Base-by-base conservation (phyloP, 2,888 invertebrate genomes). In the Oligia strigilis region DNA sequence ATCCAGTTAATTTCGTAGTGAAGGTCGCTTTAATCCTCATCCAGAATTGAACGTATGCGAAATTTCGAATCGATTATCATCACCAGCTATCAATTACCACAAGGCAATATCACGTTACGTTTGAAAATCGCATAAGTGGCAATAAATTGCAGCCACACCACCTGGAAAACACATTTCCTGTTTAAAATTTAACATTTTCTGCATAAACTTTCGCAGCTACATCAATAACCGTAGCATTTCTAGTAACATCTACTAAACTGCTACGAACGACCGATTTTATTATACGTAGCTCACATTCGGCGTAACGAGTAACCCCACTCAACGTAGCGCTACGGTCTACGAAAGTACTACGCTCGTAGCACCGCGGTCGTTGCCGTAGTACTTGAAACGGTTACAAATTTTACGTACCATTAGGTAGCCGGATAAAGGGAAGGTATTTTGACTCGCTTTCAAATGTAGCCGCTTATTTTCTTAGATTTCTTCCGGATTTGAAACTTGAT, bases 301-400 rank as follows among this genome's bases (percentile, higher is more conserved):
- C 77, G 85, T 87, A 87, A 86, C 85, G 81, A 83, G 85, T 83
- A 87, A 91, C 88, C 87, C 80, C 87, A 88, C 90, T 89, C 87
- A 87, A 78, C 81, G 89, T 89, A 88, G 84, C 88, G 88, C 90
- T 88, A 90, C 90, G 84, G 76, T 84, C 87, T 87, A 88, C 90
- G 75, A 88, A 89, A 86, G 88, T 88, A 86, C 91, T 91, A 90
- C 88, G 88, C 85, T 85, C 87, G 89, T 89, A 90, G 89, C 87
- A 85, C 83, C 88, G 78, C 87, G 82, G 86, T 89, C 88, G 90
- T 92, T 90, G 89, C 87, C 82, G 86, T 89, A 90, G 90, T 89
- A 90, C 92, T 92, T 85, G 89, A 91, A 92, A 90, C 88, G 90
- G 93, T 90, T 93, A 92, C 92, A 91, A 92, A 92, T 93, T 93